Conservation (phyloP, 2,113 vertebrate genomes). For the Xiphophorus couchianus region DNA sequence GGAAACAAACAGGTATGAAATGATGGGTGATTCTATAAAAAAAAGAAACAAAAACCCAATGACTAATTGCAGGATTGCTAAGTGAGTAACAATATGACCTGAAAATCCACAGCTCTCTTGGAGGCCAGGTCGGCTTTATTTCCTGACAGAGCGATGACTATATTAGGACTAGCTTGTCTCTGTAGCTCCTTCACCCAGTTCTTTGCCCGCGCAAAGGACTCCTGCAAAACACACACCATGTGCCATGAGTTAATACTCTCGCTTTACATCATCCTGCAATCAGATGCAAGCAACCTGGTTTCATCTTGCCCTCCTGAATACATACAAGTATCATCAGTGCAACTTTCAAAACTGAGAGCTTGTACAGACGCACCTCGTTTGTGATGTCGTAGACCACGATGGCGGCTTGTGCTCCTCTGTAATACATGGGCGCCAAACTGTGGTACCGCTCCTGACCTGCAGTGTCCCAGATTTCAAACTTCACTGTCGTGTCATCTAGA, state of each 20-base stretch:
- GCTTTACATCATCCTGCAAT: slow-evolving; percentile 5
- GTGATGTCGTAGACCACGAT: slow-evolving; percentile 99
- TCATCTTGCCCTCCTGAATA: neutral
- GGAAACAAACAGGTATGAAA: neutral
- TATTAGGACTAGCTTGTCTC: slow-evolving; percentile 97
- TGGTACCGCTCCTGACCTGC: slow-evolving; percentile 98
- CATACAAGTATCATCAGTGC: neutral
- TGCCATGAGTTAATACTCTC: slow-evolving; percentile 15
- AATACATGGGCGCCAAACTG: slow-evolving; percentile 99
- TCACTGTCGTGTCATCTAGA: slow-evolving; percentile 98
- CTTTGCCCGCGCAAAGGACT: slow-evolving; percentile 97
- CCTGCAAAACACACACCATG: slow-evolving; percentile 76
- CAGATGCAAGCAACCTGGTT: neutral
- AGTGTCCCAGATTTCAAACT: slow-evolving; percentile 99
- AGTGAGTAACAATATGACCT: slow-evolving; percentile 80
- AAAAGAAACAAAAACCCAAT: neutral
- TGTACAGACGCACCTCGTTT: slow-evolving; percentile 85
- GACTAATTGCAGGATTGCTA: neutral
- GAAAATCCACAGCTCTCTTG: slow-evolving; percentile 97
- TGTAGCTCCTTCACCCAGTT: slow-evolving; percentile 99
- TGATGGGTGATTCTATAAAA: no score
- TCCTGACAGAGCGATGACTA: slow-evolving; percentile 97
- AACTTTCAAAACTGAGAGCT: neutral
- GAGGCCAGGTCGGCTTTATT: slow-evolving; percentile 97
- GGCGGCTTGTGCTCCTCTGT: slow-evolving; percentile 97